Base-by-base conservation (phyloP, 2,113 vertebrate genomes). In the Gadus macrocephalus region DNA sequence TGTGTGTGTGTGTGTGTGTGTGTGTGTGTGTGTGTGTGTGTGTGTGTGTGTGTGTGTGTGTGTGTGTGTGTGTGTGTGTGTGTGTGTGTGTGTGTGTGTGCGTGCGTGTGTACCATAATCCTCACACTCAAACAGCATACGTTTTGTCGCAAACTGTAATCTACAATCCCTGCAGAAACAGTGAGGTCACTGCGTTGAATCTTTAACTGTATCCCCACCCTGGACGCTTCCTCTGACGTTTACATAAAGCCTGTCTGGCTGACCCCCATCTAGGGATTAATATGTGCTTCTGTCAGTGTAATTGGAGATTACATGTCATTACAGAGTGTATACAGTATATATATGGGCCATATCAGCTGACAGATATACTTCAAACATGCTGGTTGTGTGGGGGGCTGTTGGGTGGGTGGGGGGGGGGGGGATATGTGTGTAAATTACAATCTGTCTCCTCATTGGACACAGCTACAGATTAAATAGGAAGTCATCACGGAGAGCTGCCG, bases 251-350 rank as follows among this genome's bases (percentile, higher is more conserved):
- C 55, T 68, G 31, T 77, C 55, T 19, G 42, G 42, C 62, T 35
- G 15, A 71, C 11, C 76, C 62, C 58, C 65, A 69, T 68, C 20
- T 71, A 79, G 22, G 69, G 79, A 80, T 88, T 85, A 81, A n/a
- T 64, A 53, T 38, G 59, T 69, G 49, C 62, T 63, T 19, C 19
- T 78, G n/a, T 78, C 67, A 22, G 16, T 84, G 77, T 83, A 79
- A 85, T 85, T 65, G 63, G 79, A 83, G 86, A 88, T 88, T 83
- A 83, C 71, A 80, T 74, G 69, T 64, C 80, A 85, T 83, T 85
- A 49, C 9, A 9, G 42, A 49, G 7, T 49, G 2, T 49, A 49
- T 49, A 25, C 22, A 25, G 22, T 25, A 49, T 49, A 49, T 49
- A 49, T 8, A 49, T 49, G 12, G 7, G 42, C 42, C 12, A 49